Percentiles rank a stretch among this genome's conserved stretches.
phyloP scores from a whole-genome alignment of 2,888 invertebrate genomes.

The Philereme transversata region DNA sequence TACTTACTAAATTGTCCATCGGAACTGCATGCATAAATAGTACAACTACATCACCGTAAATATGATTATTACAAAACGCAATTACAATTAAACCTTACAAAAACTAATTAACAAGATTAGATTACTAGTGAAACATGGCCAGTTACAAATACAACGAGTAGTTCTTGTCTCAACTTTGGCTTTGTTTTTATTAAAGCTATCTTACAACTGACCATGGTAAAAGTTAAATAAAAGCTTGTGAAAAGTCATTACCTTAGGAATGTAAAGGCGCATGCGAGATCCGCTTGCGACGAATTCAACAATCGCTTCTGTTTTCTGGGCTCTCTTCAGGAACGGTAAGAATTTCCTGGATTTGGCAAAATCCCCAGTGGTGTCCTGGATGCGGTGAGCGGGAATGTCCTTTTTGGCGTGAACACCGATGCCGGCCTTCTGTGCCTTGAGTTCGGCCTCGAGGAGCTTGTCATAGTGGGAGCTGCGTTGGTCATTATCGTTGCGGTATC shows the following conservation, averaged over 20 bases:
- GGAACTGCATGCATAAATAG: too few relatives aligned
- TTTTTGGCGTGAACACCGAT: constrained; percentile 93
- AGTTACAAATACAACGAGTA: too few relatives aligned
- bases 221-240: too few relatives aligned
- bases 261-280: constrained; percentile 95
- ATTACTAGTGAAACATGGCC: too few relatives aligned
- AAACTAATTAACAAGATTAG: too few relatives aligned
- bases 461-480: constrained; percentile 97
- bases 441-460: constrained; percentile 95
- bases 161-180: too few relatives aligned
- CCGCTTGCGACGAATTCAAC: constrained; percentile 99
- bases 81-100: too few relatives aligned
- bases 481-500: constrained; percentile 97
- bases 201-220: too few relatives aligned
- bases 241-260: constrained; percentile 86
- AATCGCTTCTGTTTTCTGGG: constrained; percentile 94
- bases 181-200: too few relatives aligned
- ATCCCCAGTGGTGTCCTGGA: constrained; percentile 94
- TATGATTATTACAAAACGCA: too few relatives aligned
- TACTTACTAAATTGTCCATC: neutral
- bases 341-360: constrained; percentile 94
- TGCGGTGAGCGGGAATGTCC: constrained; percentile 91
- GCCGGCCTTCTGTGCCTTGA: constrained; percentile 93
- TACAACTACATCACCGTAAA: too few relatives aligned
- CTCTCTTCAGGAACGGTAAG: constrained; percentile 96